Percentiles rank a stretch among this genome's conserved stretches.
phyloP scores from a whole-genome alignment of 2,113 vertebrate species.

The Crotalus horridus region DNA sequence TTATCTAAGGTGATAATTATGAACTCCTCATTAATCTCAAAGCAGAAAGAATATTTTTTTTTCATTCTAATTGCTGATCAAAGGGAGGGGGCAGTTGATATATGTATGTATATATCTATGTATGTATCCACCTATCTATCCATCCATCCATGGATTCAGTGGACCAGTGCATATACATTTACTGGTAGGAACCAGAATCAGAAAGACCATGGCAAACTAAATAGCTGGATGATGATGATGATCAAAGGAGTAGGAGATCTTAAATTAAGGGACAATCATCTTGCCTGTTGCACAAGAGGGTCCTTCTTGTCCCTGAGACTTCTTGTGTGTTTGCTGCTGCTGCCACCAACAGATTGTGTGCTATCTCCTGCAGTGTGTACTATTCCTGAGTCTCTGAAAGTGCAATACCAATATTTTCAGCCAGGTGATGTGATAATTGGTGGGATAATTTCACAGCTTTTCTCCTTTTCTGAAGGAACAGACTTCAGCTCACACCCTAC shows the following conservation, averaged over 20 bases:
- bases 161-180: not conserved
- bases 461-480: not conserved
- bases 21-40: not conserved
- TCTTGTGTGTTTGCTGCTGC: not conserved
- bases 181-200: too few relatives aligned
- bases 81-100: not conserved
- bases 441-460: constrained; percentile 10
- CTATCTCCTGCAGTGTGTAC: not conserved
- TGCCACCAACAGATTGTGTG: not conserved
- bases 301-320: not conserved
- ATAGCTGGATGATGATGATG: too few relatives aligned
- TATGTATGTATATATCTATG: not conserved
- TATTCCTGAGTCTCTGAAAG: not conserved
- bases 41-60: not conserved
- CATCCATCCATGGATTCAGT: not conserved
- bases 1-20: not conserved
- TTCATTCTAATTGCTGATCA: not conserved
- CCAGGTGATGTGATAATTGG: not conserved
- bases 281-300: not conserved
- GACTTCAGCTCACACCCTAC: not conserved
- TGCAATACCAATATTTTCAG: not conserved
- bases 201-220: not conserved
- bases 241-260: not conserved
- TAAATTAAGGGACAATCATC: not conserved
- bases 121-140: not conserved